These are phyloP conservation scores for Prinia subflava DNA, from an alignment of 2,113 vertebrate genomes.

Conservation along the genomic window DNA sequence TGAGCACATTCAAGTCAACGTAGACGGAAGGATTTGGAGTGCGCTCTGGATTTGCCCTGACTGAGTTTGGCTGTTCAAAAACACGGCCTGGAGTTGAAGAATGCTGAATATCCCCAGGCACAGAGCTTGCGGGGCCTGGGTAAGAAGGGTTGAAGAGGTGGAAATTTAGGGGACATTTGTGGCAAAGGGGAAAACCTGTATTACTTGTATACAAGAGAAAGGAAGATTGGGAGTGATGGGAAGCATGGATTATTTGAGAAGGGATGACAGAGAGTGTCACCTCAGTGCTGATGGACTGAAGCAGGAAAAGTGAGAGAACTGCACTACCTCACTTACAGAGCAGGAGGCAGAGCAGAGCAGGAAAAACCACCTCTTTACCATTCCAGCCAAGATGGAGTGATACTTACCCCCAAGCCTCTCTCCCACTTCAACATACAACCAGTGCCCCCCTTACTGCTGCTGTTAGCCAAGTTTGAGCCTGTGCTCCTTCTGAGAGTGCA, in stretches of 20 bases:
- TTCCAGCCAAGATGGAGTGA: background rate
- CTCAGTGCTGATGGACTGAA: background rate
- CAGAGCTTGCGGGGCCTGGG: background rate
- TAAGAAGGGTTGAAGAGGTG: background rate
- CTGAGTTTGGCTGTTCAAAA: background rate
- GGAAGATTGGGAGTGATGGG: background rate
- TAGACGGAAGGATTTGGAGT: background rate
- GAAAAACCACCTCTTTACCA: background rate
- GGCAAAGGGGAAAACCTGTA: background rate
- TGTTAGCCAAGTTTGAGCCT: background rate
- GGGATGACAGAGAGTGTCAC: background rate
- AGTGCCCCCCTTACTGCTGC: background rate
- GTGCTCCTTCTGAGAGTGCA: background rate
- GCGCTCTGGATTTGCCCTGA: background rate
- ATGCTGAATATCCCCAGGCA: background rate
- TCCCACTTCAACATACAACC: accelerated
- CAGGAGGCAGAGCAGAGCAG: background rate
- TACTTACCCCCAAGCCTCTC: background rate
- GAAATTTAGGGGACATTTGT: background rate
- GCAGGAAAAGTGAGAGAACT: background rate
- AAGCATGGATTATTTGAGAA: background rate
- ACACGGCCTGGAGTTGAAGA: background rate
- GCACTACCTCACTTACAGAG: accelerated
- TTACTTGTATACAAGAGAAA: background rate
- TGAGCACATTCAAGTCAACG: background rate